These are phyloP conservation scores for Dromococcyx pavoninus DNA, from an alignment of 2,797 vertebrate genomes.

Conservation along the genomic window DNA sequence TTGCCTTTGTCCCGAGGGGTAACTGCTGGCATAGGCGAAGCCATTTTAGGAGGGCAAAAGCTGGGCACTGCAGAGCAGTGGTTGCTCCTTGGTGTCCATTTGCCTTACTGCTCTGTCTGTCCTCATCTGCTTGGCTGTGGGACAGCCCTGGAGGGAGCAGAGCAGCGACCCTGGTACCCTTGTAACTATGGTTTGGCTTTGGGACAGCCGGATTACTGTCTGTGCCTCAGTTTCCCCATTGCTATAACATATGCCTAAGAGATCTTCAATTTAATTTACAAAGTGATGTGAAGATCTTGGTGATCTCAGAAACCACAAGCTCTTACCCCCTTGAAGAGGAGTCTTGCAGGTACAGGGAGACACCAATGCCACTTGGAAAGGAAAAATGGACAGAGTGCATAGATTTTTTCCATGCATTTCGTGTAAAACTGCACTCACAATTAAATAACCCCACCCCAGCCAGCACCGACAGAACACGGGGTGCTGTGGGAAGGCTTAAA, in stretches of 20 bases:
- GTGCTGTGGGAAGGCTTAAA: neutral
- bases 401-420: rapidly evolving
- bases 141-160: neutral
- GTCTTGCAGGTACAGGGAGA: rapidly evolving
- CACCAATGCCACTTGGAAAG: rapidly evolving
- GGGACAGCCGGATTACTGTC: neutral
- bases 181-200: neutral
- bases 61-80: neutral
- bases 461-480: rapidly evolving
- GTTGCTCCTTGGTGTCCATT: rapidly evolving
- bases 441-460: rapidly evolving
- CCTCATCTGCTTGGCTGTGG: neutral
- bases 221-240: neutral
- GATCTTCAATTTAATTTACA: rapidly evolving
- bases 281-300: rapidly evolving
- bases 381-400: rapidly evolving
- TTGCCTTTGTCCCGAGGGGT: rapidly evolving
- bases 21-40: neutral
- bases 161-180: neutral
- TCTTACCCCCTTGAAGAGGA: rapidly evolving
- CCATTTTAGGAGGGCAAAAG: neutral
- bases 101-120: rapidly evolving
- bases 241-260: rapidly evolving
- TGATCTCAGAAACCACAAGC: neutral
- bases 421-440: rapidly evolving